Percentiles rank a stretch among this genome's conserved stretches.
These are phyloP conservation scores for Apocheima hispidaria DNA, from an alignment of 2,888 invertebrate species.

Conservation along the genomic window DNA sequence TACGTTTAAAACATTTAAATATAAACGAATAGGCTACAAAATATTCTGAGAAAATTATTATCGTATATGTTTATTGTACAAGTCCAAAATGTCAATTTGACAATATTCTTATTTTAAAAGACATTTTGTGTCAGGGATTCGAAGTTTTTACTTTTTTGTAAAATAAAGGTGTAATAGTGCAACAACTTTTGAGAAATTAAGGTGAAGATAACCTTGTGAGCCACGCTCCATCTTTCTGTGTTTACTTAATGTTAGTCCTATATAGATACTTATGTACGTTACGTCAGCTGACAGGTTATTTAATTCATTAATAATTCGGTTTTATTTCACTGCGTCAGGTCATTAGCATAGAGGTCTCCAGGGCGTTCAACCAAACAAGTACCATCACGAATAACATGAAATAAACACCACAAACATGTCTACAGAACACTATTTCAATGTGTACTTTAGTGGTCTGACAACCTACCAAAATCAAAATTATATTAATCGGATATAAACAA, in stretches of 20 bases:
- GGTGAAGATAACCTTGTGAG: not conserved
- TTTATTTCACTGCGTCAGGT: slow-evolving; percentile 14
- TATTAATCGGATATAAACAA: not conserved
- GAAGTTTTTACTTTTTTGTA: slow-evolving; percentile 11
- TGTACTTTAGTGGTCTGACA: not conserved
- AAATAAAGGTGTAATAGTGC: not conserved
- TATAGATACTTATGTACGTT: not conserved
- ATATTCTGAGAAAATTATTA: slow-evolving; percentile 48
- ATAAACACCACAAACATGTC: slow-evolving; percentile 2
- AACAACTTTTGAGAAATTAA: not conserved
- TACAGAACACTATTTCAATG: not conserved
- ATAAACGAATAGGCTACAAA: slow-evolving; percentile 51
- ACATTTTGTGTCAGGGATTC: slow-evolving; percentile 20
- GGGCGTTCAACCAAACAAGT: slow-evolving; percentile 19
- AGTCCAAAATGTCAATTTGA: slow-evolving; percentile 53
- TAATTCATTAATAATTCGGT: slow-evolving; percentile 6
- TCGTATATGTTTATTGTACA: slow-evolving; percentile 46
- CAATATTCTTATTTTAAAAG: slow-evolving; percentile 54
- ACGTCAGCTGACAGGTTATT: not conserved
- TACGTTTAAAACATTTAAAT: slow-evolving; percentile 46
- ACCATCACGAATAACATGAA: slow-evolving; percentile 8
- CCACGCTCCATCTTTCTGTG: not conserved
- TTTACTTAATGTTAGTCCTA: not conserved
- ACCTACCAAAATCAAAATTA: not conserved
- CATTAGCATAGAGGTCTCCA: slow-evolving; percentile 20